Evolutionary conservation across 2,797 vertebrate genomes (phyloP), one percentile per base, ranked within the genome.

Genomic region (Lycodopsis pacificus): DNA sequence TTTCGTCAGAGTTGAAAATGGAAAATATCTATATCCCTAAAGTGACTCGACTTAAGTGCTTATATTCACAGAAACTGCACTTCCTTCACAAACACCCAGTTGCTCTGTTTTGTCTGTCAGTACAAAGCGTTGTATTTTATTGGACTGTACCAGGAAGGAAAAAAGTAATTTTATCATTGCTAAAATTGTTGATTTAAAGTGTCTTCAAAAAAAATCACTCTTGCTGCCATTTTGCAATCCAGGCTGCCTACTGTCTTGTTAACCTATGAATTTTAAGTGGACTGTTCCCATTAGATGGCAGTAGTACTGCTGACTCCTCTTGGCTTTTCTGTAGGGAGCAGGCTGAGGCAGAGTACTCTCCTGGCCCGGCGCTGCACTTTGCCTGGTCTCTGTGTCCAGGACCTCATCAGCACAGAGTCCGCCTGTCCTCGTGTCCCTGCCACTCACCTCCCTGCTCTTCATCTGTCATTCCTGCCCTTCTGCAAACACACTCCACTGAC

Each of bases 381-480:
- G 88, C 72, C 83, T 91, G 91, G 85, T 91, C 82, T 86, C 87
- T 80, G 82, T 90, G 90, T 93, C 90, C 88, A 59, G 86, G 91
- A 92, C 91, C 92, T 93, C 92, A 93, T 93, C 92, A 89, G 86
- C 91, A 86, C 88, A 91, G 81, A 90, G 83, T 91, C 90, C 73
- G 74, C 87, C 90, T 82, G 83, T 89, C 91, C 91, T 76, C 7
- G 67, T 87, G 86, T 92, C 89, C 83, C 86, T 75, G 83, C 81
- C 80, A 85, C 86, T 94, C 86, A 90, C 87, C 91, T 91, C 86
- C 67, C 85, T 90, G 91, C 90, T 93, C 93, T 93, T 95, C 93
- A 94, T 93, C 93, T 93, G 92, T 95, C 94, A 94, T 92, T 88
- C 88, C 88, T 95, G 94, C 94, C 94, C 94, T 95, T 95, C 94